These are phyloP conservation scores for Trididemnum clinides DNA, from an alignment of 23 tunicate species.

Conservation along the genomic window DNA sequence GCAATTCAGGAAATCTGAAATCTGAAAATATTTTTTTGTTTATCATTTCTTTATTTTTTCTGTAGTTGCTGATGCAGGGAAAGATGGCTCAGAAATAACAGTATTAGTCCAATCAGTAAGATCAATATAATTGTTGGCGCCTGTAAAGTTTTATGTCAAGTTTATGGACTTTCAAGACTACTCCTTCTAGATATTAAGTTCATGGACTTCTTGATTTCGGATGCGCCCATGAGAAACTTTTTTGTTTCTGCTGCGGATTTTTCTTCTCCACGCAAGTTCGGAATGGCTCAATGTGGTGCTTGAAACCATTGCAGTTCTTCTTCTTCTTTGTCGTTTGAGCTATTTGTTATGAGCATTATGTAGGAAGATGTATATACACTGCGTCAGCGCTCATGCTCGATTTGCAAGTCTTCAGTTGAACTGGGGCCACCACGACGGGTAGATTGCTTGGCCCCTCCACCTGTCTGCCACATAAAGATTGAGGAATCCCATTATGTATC, in stretches of 20 bases:
- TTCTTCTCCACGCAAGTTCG: neutral
- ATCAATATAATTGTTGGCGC: neutral
- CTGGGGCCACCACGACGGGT: too few relatives aligned
- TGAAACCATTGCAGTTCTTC: too few relatives aligned
- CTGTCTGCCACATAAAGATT: too few relatives aligned
- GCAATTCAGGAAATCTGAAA: neutral
- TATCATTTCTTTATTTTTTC: neutral
- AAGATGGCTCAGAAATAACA: neutral
- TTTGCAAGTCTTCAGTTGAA: too few relatives aligned
- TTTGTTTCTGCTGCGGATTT: neutral
- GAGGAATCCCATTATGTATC: too few relatives aligned
- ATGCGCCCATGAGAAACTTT: neutral
- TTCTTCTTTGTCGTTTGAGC: too few relatives aligned
- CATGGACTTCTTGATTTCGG: neutral
- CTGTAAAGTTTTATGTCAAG: too few relatives aligned
- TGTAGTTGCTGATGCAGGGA: neutral
- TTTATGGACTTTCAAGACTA: too few relatives aligned
- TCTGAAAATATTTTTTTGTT: neutral
- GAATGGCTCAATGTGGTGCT: neutral
- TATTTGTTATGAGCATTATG: too few relatives aligned
- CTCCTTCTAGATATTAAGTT: neutral
- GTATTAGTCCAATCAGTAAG: neutral
- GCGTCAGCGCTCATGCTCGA: too few relatives aligned
- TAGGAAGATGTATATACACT: too few relatives aligned
- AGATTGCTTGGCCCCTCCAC: too few relatives aligned